A percentile compares a stretch with the other conserved stretches of the same genome.
These are phyloP conservation scores for Sepioteuthis lessoniana DNA, from an alignment of 2,888 invertebrate species.

Conservation along the genomic window DNA sequence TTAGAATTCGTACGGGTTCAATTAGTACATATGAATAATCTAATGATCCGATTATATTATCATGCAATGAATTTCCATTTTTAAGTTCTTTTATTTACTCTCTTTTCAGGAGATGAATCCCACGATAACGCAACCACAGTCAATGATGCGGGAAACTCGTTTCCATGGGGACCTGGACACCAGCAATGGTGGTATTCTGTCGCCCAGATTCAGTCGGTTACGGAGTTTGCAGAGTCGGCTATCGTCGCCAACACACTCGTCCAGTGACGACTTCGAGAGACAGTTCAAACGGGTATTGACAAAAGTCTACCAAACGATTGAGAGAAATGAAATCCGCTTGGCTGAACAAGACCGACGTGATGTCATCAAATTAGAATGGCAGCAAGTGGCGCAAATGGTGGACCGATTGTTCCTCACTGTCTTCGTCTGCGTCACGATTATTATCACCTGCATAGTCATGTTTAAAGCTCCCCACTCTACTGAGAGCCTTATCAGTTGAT, in stretches of 20 bases:
- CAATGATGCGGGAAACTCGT: constrained; percentile 40
- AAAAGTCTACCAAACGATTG: constrained; percentile 83
- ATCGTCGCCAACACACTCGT: constrained; percentile 51
- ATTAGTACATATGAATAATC: too few species aligned
- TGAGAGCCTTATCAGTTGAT: constrained; percentile 47
- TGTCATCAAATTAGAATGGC: constrained; percentile 87
- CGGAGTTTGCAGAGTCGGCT: constrained; percentile 54
- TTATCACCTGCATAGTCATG: constrained; percentile 74
- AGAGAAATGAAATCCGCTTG: constrained; percentile 83
- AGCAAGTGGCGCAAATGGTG: constrained; percentile 82
- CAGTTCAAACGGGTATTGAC: constrained; percentile 82
- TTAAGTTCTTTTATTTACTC: background rate
- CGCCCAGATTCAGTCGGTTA: constrained; percentile 46
- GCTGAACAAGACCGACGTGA: constrained; percentile 86
- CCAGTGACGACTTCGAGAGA: constrained; percentile 78
- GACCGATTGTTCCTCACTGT: constrained; percentile 78
- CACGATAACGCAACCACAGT: constrained; percentile 24
- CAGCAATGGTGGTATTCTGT: constrained; percentile 49
- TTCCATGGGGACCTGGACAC: constrained; percentile 42
- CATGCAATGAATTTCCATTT: background rate
- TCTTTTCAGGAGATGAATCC: constrained; percentile 46
- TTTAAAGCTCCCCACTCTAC: constrained; percentile 50
- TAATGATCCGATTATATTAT: too few species aligned
- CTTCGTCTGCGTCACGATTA: constrained; percentile 72
- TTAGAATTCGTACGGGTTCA: too few species aligned